phyloP scores from a whole-genome alignment of 2,888 invertebrate genomes.

The Calephelis perditalis region DNA sequence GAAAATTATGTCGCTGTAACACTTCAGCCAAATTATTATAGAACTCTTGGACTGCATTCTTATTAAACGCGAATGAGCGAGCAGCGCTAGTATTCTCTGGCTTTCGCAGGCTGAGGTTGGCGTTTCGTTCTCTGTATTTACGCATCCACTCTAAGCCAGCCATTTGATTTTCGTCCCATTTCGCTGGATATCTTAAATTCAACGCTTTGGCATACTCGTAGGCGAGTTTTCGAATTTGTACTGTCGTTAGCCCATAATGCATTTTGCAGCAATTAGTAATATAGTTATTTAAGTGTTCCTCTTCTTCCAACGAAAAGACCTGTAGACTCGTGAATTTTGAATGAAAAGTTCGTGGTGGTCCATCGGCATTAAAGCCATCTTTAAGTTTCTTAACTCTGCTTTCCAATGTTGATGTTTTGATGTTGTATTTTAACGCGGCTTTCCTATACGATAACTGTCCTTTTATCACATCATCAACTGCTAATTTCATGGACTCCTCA shows the following conservation, averaged over 20 bases:
- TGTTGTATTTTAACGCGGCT: neutral
- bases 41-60: neutral
- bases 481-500: neutral
- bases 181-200: slow-evolving; percentile 28
- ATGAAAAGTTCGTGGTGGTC: slow-evolving; percentile 18
- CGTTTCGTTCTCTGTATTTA: slow-evolving; percentile 18
- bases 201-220: slow-evolving; percentile 31
- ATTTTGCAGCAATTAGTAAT: slow-evolving; percentile 29
- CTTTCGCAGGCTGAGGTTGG: slow-evolving; percentile 22
- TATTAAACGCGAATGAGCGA: slow-evolving; percentile 4
- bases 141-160: slow-evolving; percentile 25
- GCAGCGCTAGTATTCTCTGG: slow-evolving; percentile 24
- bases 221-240: slow-evolving; percentile 28
- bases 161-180: slow-evolving; percentile 28
- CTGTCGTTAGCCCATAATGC: slow-evolving; percentile 29
- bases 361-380: neutral
- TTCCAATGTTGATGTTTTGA: neutral
- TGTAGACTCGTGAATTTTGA: slow-evolving; percentile 27
- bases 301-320: slow-evolving; percentile 30
- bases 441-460: neutral
- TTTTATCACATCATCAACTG: neutral
- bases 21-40: neutral
- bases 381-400: neutral
- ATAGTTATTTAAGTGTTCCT: slow-evolving; percentile 26
- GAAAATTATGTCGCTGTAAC: neutral